A percentile compares a stretch with the other conserved stretches of the same genome.
Evolutionary conservation across 1,140 invertebrate species (phyloP).

Genomic region (Scaptodrosophila lebanonensis): DNA sequence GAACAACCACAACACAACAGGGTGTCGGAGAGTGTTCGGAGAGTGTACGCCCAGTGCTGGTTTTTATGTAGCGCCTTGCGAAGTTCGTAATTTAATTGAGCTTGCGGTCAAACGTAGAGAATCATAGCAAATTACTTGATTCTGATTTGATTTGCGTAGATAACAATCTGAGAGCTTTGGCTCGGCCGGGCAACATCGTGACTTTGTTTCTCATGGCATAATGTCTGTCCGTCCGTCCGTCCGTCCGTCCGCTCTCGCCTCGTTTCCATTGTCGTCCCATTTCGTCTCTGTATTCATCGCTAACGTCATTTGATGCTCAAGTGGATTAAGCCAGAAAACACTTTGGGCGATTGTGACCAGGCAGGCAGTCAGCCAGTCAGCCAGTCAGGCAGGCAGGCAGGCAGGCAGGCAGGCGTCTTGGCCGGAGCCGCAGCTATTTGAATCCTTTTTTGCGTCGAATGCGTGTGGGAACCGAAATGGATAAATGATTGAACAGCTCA

Average conservation of each 20-base stretch:
- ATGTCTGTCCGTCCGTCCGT: too few relatives aligned
- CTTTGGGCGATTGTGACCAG: conserved; percentile 31
- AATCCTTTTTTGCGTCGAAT: conserved; percentile 51
- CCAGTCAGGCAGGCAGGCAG: too few relatives aligned
- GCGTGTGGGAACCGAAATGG: conserved; percentile 63
- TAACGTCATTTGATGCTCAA: conserved; percentile 28
- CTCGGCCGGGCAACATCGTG: too few relatives aligned
- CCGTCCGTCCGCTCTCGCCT: neutral
- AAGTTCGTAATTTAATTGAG: conserved; percentile 66
- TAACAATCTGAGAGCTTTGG: conserved; percentile 29
- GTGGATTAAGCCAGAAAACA: conserved; percentile 47
- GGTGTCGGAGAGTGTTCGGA: too few relatives aligned
- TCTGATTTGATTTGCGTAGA: conserved; percentile 72
- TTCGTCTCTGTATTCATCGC: conserved; percentile 19
- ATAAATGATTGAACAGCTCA: conserved; percentile 60
- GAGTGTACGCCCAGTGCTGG: too few relatives aligned
- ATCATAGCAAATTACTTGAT: conserved; percentile 72
- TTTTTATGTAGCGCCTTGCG: too few relatives aligned
- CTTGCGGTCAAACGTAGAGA: conserved; percentile 66
- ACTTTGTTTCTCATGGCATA: too few relatives aligned
- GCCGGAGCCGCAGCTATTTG: conserved; percentile 25
- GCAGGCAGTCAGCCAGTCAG: too few relatives aligned
- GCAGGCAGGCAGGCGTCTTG: neutral
- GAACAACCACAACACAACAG: too few relatives aligned
- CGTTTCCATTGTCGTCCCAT: conserved; percentile 41